Percentiles rank a stretch among this genome's conserved stretches.
phyloP scores from a whole-genome alignment of 1,140 invertebrate species.

The Diachasmimorpha longicaudata region DNA sequence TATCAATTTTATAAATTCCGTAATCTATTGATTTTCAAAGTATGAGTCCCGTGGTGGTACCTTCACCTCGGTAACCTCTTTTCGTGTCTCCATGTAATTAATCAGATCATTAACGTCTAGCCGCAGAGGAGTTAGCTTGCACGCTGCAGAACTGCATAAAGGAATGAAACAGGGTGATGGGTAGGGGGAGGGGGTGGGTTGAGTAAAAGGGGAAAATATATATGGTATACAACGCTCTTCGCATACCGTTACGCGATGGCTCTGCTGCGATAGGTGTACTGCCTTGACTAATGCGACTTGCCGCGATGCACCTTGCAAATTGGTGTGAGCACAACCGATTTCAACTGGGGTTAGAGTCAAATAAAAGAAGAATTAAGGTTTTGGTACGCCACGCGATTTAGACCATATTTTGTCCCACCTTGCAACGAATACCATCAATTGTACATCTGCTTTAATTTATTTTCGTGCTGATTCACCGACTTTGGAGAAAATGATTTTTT shows the following conservation, averaged over 20 bases:
- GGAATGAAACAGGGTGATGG: background rate
- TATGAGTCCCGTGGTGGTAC: slow-evolving; percentile 1
- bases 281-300: slow-evolving; percentile 59
- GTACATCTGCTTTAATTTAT: background rate
- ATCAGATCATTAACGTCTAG: slow-evolving; percentile 59
- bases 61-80: slow-evolving; percentile 35
- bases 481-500: too few species aligned
- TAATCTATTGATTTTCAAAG: background rate
- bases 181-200: background rate
- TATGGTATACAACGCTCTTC: slow-evolving; percentile 43
- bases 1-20: too few species aligned
- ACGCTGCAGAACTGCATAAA: slow-evolving; percentile 34
- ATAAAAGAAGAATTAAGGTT: background rate
- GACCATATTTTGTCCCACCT: slow-evolving; percentile 45
- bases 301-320: slow-evolving; percentile 60
- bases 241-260: slow-evolving; percentile 60
- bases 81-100: slow-evolving; percentile 53
- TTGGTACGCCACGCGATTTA: slow-evolving; percentile 41
- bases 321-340: slow-evolving; percentile 36
- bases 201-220: slow-evolving; percentile 35
- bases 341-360: slow-evolving; percentile 12
- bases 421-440: slow-evolving; percentile 6
- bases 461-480: background rate
- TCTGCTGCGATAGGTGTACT: slow-evolving; percentile 51
- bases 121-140: slow-evolving; percentile 7